Evolutionary conservation across 2,113 vertebrate genomes (phyloP).

Genomic region (Azemiops feae): DNA sequence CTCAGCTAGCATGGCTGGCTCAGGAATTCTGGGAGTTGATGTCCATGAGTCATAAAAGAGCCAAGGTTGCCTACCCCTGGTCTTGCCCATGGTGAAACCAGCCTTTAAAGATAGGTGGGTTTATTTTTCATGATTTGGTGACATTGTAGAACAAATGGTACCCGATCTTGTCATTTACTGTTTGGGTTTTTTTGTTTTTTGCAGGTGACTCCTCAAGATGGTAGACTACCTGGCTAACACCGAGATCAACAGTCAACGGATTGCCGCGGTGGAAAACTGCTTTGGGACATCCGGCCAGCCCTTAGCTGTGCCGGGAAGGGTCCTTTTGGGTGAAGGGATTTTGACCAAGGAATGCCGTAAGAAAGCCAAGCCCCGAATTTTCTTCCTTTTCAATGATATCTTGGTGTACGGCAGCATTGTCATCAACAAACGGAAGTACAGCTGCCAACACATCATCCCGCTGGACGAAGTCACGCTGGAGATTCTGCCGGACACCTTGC

Average conservation of each 20-base stretch:
- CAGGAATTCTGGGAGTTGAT: too few species aligned
- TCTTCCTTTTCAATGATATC: constrained; percentile 92
- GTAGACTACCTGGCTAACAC: constrained; percentile 70
- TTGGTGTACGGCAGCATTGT: constrained; percentile 87
- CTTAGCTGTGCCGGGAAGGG: constrained; percentile 72
- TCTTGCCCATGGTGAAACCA: not conserved
- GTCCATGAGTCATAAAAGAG: too few species aligned
- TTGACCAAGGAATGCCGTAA: constrained; percentile 86
- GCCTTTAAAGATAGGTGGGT: not conserved
- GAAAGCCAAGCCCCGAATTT: constrained; percentile 78
- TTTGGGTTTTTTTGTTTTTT: constrained; percentile 11
- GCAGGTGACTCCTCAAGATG: constrained; percentile 59
- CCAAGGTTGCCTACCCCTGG: too few species aligned
- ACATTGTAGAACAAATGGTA: not conserved
- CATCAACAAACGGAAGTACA: constrained; percentile 78
- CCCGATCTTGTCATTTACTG: not conserved
- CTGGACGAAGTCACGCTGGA: constrained; percentile 85
- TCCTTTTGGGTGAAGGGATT: constrained; percentile 87
- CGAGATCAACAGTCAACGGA: constrained; percentile 78
- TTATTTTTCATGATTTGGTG: not conserved
- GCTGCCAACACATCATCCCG: constrained; percentile 81
- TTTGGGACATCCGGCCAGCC: constrained; percentile 75
- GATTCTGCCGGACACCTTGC: constrained; percentile 73
- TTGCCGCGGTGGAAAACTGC: constrained; percentile 79
- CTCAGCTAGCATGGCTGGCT: too few species aligned